Evolutionary conservation across 2,888 invertebrate species (phyloP), one percentile per base, ranked within the genome.

Genomic region (Reticulitermes lucifugus): DNA sequence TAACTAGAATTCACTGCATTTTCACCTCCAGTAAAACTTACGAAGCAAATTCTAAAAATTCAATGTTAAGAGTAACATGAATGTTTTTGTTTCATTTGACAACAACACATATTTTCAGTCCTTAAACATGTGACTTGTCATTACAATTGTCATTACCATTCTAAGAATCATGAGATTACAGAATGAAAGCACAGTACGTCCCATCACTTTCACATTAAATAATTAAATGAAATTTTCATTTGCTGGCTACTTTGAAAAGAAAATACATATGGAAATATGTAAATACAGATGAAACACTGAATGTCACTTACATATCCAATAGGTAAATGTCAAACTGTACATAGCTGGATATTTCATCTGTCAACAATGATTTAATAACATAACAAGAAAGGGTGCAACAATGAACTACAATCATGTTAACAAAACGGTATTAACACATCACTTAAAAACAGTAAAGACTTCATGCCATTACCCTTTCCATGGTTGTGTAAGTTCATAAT

Each of bases 401-500:
- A 29, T 18, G 9, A 73, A 73, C 10, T 73, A 35, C 6, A 73
- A 73, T 6, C 7, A 73, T 41, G 9, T 73, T 21, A 29, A 73
- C n/a, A 73, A 12, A 73, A 29, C 46, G 1, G 9, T 73, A 21
- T 41, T 73, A 41, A 35, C 73, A 35, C 29, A n/a, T 70, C 25
- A 70, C 6, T 12, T 70, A 29, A 6, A 41, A 41, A 73, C 73
- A 18, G 41, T 41, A 73, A 14, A 73, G 14, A n/a, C 5, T 65
- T 65, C 65, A 65, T 65, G n/a, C 65, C n/a, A 6, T 25, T 29
- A 35, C 41, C 12, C 29, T 73, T 41, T 21, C 35, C 2, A 46
- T 46, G 77, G 77, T 46, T 77, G 46, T 51, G 77, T 77, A 77
- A n/a, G 77, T n/a, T 21, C 22, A 77, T 65, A 25, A 25, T 65